Conservation (phyloP, 2,113 vertebrate genomes). For the Anseranas semipalmata region DNA sequence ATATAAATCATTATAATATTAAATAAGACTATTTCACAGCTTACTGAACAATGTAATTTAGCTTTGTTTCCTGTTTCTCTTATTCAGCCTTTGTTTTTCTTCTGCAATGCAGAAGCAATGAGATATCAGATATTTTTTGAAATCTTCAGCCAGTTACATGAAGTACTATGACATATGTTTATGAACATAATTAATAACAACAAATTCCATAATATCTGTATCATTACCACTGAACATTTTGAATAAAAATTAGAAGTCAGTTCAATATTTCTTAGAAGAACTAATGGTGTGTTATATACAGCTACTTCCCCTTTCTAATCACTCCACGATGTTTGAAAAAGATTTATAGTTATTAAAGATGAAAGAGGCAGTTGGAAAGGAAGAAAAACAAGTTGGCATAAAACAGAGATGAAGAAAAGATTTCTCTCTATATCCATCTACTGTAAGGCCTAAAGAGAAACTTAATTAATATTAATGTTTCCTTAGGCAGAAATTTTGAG, state of each 20-base stretch:
- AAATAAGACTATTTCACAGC: neutral
- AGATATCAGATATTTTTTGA: neutral
- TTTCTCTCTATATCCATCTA: neutral
- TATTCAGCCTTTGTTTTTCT: neutral
- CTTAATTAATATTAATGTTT: conserved; percentile 14
- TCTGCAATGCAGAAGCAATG: neutral
- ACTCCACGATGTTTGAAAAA: neutral
- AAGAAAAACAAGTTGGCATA: neutral
- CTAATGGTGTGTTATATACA: neutral
- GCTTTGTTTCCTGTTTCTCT: neutral
- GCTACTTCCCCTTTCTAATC: neutral
- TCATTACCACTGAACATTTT: neutral
- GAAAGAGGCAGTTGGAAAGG: neutral
- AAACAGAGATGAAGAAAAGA: neutral
- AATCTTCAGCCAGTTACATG: neutral
- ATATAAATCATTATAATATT: neutral
- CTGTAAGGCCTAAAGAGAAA: neutral
- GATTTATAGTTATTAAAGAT: neutral
- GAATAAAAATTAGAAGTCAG: neutral
- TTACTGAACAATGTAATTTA: neutral
- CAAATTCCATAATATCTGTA: neutral
- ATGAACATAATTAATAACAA: neutral
- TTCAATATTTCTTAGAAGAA: neutral
- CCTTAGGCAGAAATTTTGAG: neutral
- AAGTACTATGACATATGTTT: neutral